Evolutionary conservation across 2,888 invertebrate species (phyloP).

Genomic region (Protula sp.): DNA sequence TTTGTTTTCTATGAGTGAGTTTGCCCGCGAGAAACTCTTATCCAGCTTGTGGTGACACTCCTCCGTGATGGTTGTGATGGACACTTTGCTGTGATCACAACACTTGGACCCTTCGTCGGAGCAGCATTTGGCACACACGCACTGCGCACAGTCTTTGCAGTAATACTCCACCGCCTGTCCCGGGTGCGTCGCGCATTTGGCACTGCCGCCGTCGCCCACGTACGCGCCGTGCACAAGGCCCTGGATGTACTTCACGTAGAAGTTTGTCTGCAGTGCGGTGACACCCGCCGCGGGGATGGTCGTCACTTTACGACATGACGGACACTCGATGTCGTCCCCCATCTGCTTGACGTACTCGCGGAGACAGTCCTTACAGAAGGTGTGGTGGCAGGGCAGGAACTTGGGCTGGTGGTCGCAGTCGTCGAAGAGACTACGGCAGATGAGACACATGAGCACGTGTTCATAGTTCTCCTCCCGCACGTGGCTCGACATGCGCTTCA

Average conservation of each 20-base stretch:
- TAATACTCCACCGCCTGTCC: neutral
- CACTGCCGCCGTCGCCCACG: neutral
- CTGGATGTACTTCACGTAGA: slow-evolving; percentile 30
- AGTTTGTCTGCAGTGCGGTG: slow-evolving; percentile 28
- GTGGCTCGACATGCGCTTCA: slow-evolving; percentile 5
- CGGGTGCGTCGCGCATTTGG: slow-evolving; percentile 15
- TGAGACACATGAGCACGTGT: slow-evolving; percentile 40
- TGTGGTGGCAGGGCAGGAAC: slow-evolving; percentile 52
- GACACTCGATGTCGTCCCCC: slow-evolving; percentile 30
- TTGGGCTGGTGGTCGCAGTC: slow-evolving; percentile 48
- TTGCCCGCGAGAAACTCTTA: slow-evolving; percentile 20
- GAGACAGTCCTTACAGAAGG: slow-evolving; percentile 51
- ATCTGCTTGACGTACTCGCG: slow-evolving; percentile 31
- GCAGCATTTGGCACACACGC: slow-evolving; percentile 17
- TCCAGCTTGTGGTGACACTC: slow-evolving; percentile 24
- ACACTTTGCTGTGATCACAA: slow-evolving; percentile 12
- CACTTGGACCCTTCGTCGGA: neutral
- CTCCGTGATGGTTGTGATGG: slow-evolving; percentile 22
- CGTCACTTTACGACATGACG: slow-evolving; percentile 26
- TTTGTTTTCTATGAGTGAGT: slow-evolving; percentile 23
- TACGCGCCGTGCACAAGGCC: slow-evolving; percentile 20
- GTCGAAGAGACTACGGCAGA: slow-evolving; percentile 49
- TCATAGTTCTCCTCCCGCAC: slow-evolving; percentile 24
- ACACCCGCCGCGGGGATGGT: slow-evolving; percentile 28
- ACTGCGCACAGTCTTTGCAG: slow-evolving; percentile 10